Base-by-base conservation (phyloP, 1,140 invertebrate genomes). In the Hermetia illucens region DNA sequence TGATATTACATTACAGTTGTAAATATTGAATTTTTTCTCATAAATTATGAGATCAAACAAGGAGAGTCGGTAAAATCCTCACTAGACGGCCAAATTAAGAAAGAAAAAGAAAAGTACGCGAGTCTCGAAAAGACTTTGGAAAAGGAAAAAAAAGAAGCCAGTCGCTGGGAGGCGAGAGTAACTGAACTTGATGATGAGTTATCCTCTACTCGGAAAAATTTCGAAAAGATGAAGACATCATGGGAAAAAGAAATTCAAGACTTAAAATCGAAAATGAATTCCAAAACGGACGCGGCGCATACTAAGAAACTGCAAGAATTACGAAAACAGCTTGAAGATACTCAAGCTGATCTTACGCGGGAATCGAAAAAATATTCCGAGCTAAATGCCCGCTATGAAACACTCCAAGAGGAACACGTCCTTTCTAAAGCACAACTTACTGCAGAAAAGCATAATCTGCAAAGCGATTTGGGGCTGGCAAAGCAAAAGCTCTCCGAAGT, bases 331-430 rank as follows among this genome's bases (percentile, higher is more conserved):
- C 64, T 66, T 48, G 63, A 74, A 64, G 64, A 72, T 34, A 41
- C 58, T 18, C 76, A 84, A 58, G 63, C 69, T 44, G 69, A 74
- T 25, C 45, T 86, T 21, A 66, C 66, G 22, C 65, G 65, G 16
- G 77, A 79, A 50, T 72, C 73, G 38, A 71, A 78, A 41, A 77
- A 83, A 44, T 82, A 81, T 55, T 77, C 84, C 42, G 82, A 87
- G 45, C 62, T 90, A 5, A 85, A 79, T 19, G 65, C 68, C 3
- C 85, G 82, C 55, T 84, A 87, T 58, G 83, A 85, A 50, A 67
- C 80, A 40, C 60, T 91, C n/a, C 76, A 79, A 51, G 82, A 87
- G 55, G 82, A 87, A 51, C 80, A 82, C 45, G 78, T 84, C 1
- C 69, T 81, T 1, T 77, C 76, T 34, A 87, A 86, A 57, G 73